Conservation (phyloP, 2,113 vertebrate genomes). For the Scytalopus superciliaris region DNA sequence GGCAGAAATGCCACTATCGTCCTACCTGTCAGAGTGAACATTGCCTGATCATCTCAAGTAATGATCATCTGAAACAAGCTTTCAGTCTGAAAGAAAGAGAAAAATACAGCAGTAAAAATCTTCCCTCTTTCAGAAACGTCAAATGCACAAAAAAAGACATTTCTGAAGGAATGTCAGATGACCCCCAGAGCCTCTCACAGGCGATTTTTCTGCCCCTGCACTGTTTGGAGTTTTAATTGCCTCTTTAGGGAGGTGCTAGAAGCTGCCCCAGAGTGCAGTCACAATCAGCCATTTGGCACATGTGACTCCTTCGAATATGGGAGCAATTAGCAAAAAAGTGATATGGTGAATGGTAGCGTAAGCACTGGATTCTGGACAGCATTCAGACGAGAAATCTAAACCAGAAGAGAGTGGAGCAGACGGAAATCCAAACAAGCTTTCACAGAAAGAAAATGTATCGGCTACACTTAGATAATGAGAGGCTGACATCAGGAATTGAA, state of each 20-base stretch:
- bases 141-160: background rate
- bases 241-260: slow-evolving; percentile 43
- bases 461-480: slow-evolving; percentile 25
- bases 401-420: slow-evolving; percentile 10
- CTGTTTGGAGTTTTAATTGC: slow-evolving; percentile 48
- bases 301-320: slow-evolving; percentile 45
- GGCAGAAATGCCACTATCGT: background rate
- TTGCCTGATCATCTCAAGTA: background rate
- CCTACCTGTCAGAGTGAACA: background rate
- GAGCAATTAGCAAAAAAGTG: slow-evolving; percentile 64
- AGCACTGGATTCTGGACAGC: slow-evolving; percentile 42
- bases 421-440: slow-evolving; percentile 56
- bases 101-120: background rate
- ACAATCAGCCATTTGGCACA: slow-evolving; percentile 42
- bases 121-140: slow-evolving; percentile 39
- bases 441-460: background rate
- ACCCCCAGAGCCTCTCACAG: slow-evolving; percentile 12
- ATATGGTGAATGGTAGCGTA: slow-evolving; percentile 51
- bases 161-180: slow-evolving; percentile 11
- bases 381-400: slow-evolving; percentile 49
- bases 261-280: slow-evolving; percentile 17
- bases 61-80: background rate
- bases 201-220: slow-evolving; percentile 25
- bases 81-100: background rate
- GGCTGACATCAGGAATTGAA: slow-evolving; percentile 22